These are phyloP conservation scores for Habropoda laboriosa DNA, from an alignment of 1,140 invertebrate species.

Conservation along the genomic window DNA sequence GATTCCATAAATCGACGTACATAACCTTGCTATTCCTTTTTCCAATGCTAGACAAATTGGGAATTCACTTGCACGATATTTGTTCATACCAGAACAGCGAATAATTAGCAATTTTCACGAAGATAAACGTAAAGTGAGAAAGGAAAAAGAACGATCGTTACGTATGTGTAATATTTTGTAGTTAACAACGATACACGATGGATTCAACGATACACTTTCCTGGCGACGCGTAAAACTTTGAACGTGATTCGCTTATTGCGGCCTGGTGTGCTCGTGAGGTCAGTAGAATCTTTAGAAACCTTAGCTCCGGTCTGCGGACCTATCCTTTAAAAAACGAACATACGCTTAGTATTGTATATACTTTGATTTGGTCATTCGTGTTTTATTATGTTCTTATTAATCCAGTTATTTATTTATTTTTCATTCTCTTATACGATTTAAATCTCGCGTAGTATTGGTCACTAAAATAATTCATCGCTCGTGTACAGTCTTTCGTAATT, in stretches of 20 bases:
- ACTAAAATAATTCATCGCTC: neutral
- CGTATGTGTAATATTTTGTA: no score
- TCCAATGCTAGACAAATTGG: no score
- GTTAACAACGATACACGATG: neutral
- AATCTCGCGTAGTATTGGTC: no score
- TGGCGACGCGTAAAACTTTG: conserved; percentile 14
- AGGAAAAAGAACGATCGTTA: no score
- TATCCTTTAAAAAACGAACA: conserved; percentile 36
- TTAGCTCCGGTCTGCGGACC: conserved; percentile 26
- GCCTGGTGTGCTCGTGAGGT: conserved; percentile 21
- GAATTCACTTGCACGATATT: no score
- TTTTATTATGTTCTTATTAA: conserved; percentile 40
- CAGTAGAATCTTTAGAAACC: conserved; percentile 33
- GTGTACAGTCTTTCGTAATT: conserved; percentile 27
- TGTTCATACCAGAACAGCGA: no score
- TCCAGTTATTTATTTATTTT: conserved; percentile 20
- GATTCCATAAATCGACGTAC: neutral
- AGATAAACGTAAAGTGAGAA: no score
- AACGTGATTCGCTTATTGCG: conserved; percentile 30
- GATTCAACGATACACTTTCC: conserved; percentile 31
- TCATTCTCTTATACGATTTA: conserved; percentile 36
- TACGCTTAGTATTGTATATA: conserved; percentile 43
- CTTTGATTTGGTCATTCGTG: conserved; percentile 62
- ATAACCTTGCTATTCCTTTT: no score
- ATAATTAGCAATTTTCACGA: no score